phyloP scores from a whole-genome alignment of 2,113 vertebrate genomes.

The Cephalophus harveyi region DNA sequence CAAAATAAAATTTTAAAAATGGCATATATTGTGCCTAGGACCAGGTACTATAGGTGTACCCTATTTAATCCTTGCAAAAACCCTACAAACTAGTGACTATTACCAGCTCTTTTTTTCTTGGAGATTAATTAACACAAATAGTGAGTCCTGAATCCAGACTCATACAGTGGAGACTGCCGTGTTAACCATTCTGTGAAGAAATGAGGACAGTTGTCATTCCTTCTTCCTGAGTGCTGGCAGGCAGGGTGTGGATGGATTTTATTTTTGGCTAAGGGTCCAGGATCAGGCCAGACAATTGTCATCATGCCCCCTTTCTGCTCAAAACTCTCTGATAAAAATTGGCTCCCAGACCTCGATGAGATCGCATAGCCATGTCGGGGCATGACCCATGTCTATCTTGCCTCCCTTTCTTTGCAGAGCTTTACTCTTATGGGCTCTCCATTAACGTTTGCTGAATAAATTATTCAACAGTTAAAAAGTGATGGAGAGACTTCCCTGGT shows the following conservation, averaged over 20 bases:
- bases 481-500: not conserved
- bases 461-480: not conserved
- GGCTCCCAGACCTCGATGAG: not conserved
- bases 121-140: not conserved
- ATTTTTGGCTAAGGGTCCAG: not conserved
- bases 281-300: not conserved
- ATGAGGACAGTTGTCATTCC: not conserved
- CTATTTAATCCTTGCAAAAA: not conserved
- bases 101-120: not conserved
- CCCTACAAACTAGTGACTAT: not conserved
- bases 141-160: not conserved
- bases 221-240: not conserved
- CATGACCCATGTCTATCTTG: accelerated
- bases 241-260: not conserved
- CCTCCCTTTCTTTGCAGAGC: not conserved
- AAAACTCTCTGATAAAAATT: not conserved
- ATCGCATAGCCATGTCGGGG: not conserved
- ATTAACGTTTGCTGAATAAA: not conserved
- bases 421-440: not conserved
- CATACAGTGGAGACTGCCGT: not conserved
- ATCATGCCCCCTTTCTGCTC: not conserved
- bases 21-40: not conserved
- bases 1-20: not conserved
- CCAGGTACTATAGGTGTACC: not conserved
- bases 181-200: not conserved